Evolutionary conservation across 2,113 vertebrate genomes (phyloP).

Genomic region (Rhinogobius similis): DNA sequence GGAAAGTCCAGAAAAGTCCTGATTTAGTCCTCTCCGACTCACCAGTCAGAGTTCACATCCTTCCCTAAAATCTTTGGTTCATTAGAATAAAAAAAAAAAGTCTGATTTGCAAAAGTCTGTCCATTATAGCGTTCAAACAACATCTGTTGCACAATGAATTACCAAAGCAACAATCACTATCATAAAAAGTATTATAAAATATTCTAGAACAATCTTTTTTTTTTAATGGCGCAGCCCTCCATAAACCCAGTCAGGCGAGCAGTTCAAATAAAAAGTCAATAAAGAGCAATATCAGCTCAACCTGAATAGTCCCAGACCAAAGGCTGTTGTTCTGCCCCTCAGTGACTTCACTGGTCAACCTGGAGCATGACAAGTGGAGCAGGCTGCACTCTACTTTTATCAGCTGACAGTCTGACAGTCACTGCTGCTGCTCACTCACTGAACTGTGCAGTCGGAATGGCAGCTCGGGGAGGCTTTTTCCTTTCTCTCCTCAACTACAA

Average conservation of each 20-base stretch:
- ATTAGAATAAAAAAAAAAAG: too few relatives aligned
- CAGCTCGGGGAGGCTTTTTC: slow-evolving; percentile 77
- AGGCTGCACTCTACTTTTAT: slow-evolving; percentile 10
- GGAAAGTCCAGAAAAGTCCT: too few relatives aligned
- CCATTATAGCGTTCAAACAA: background rate
- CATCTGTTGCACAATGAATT: too few relatives aligned
- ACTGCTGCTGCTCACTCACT: slow-evolving; percentile 28
- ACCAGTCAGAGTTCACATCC: too few relatives aligned
- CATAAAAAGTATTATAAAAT: too few relatives aligned
- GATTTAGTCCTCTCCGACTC: too few relatives aligned
- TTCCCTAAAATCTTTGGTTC: too few relatives aligned
- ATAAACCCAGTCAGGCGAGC: background rate
- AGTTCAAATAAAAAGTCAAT: background rate
- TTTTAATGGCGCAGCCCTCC: too few relatives aligned
- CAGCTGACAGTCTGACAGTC: slow-evolving; percentile 29
- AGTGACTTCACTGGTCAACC: slow-evolving; percentile 27
- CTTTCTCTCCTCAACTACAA: slow-evolving; percentile 91
- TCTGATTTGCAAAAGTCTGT: background rate
- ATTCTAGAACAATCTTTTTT: too few relatives aligned
- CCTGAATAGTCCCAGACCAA: background rate
- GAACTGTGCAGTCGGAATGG: slow-evolving; percentile 73
- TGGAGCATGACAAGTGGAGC: slow-evolving; percentile 30
- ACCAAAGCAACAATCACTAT: background rate
- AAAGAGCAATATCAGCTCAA: background rate
- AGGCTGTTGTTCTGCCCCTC: slow-evolving; percentile 17